Percentiles rank a stretch among this genome's conserved stretches.
Conservation (phyloP, 1,140 invertebrate genomes). For the Belonocnema kinseyi region DNA sequence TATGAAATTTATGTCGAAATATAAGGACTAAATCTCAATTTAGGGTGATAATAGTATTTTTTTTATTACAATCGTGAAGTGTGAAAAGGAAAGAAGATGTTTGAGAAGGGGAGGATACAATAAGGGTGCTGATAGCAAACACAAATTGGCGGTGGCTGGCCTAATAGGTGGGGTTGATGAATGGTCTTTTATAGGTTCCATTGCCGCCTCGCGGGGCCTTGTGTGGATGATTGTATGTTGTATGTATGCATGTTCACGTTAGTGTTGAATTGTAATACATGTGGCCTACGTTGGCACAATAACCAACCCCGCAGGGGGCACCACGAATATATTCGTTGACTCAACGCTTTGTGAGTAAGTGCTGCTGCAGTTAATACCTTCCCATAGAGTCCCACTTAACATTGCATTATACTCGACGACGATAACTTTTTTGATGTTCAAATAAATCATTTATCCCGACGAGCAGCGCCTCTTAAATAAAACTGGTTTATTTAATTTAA, state of each 20-base stretch:
- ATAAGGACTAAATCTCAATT: too few species aligned
- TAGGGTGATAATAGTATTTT: too few species aligned
- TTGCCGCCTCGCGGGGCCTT: too few species aligned
- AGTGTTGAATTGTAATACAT: slow-evolving; percentile 63
- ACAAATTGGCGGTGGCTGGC: slow-evolving; percentile 57
- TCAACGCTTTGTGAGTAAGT: slow-evolving; percentile 27
- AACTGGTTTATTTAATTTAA: too few species aligned
- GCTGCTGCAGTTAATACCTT: slow-evolving; percentile 55
- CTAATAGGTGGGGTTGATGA: slow-evolving; percentile 61
- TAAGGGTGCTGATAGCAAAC: slow-evolving; percentile 56
- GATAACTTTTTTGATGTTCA: slow-evolving; percentile 10
- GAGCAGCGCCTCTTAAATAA: not conserved
- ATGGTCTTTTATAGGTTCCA: slow-evolving; percentile 58
- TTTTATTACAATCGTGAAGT: too few species aligned
- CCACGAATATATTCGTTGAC: too few species aligned
- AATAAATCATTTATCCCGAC: slow-evolving; percentile 3
- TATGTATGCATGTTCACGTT: slow-evolving; percentile 46
- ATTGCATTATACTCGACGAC: slow-evolving; percentile 4
- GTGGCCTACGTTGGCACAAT: slow-evolving; percentile 55
- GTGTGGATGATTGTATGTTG: slow-evolving; percentile 31
- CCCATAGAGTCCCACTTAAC: slow-evolving; percentile 11
- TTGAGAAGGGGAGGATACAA: slow-evolving; percentile 1
- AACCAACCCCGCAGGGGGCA: slow-evolving; percentile 55
- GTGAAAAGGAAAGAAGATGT: too few species aligned
- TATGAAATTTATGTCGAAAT: too few species aligned